Evolutionary conservation across 2,888 invertebrate genomes (phyloP), one percentile per base, ranked within the genome.

Genomic region (Hypolimnas misippus): DNA sequence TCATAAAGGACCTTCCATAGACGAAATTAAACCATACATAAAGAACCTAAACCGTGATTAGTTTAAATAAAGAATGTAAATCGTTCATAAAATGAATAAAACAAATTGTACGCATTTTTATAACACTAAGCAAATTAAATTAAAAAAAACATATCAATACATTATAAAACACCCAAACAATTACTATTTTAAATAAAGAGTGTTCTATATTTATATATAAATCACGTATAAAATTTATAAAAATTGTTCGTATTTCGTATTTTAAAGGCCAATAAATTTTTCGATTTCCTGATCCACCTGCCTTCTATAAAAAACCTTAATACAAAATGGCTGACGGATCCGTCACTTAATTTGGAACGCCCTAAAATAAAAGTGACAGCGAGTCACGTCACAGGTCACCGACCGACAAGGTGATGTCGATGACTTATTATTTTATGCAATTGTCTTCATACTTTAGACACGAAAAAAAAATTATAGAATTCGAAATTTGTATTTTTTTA

Each of bases 291-390:
- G n/a, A 46, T 56, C 46, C 49, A 49, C 16, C 49, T 49, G 56
- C 29, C 12, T 44, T 42, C 46, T 56, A 57, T 57, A 57, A 62
- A 52, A 35, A 53, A 46, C 57, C 44, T 33, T 53, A 21, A 46
- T 53, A 56, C 62, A 57, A 60, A 60, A 50, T 21, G 63, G 53
- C 69, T 69, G 70, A 71, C 58, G 67, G 61, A 56, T 71, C 74
- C 68, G 65, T 71, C 72, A 70, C 54, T 46, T 46, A 46, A 71
- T 74, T 79, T 77, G 71, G 76, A 71, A 71, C 78, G 74, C 79
- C 79, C 83, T 81, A 82, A 82, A 86, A 86, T 82, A 87, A 87
- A 86, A 86, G 86, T 86, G 86, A 86, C 82, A 83, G 75, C 67
- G 71, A 72, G 82, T 86, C 83, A 81, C 81, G 83, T 82, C 80